Conservation (phyloP, 2,888 invertebrate species). For the Synanthedon myopaeformis region DNA sequence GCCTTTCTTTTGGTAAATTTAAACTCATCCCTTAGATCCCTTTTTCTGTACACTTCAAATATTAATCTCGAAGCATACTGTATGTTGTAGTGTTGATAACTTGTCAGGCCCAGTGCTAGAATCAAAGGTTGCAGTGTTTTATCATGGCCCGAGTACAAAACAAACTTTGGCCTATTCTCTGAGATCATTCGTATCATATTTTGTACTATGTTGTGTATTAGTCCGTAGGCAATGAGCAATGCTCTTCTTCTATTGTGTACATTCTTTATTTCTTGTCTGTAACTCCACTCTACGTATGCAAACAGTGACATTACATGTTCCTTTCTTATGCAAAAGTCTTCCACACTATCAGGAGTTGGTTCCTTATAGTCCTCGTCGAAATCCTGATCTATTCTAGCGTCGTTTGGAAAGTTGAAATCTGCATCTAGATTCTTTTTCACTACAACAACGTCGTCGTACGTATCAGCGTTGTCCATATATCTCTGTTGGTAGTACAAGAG, state of each 20-base stretch:
- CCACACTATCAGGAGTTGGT: constrained; percentile 44
- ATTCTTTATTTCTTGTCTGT: constrained; percentile 73
- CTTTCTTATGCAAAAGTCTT: constrained; percentile 72
- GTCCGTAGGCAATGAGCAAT: constrained; percentile 82
- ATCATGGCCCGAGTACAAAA: constrained; percentile 92
- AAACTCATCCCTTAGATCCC: constrained; percentile 53
- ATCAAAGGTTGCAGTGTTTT: constrained; percentile 88
- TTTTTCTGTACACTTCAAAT: constrained; percentile 87
- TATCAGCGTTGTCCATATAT: constrained; percentile 47
- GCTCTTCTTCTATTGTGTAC: constrained; percentile 74
- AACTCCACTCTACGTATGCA: constrained; percentile 85
- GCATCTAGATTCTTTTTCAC: constrained; percentile 64
- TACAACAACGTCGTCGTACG: constrained; percentile 59
- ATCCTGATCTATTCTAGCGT: constrained; percentile 51
- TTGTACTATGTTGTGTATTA: constrained; percentile 83
- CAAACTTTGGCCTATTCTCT: constrained; percentile 78
- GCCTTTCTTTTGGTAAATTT: constrained; percentile 69
- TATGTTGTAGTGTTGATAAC: constrained; percentile 75
- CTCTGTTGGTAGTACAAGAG: constrained; percentile 58
- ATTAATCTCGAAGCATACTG: constrained; percentile 89
- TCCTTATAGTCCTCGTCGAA: constrained; percentile 61
- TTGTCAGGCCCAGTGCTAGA: constrained; percentile 79
- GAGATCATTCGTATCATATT: constrained; percentile 86
- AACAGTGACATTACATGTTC: constrained; percentile 84
- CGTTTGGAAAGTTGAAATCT: constrained; percentile 64